Evolutionary conservation across 2,888 invertebrate genomes (phyloP), one percentile per base, ranked within the genome.

Genomic region (Eupithecia subumbrata): DNA sequence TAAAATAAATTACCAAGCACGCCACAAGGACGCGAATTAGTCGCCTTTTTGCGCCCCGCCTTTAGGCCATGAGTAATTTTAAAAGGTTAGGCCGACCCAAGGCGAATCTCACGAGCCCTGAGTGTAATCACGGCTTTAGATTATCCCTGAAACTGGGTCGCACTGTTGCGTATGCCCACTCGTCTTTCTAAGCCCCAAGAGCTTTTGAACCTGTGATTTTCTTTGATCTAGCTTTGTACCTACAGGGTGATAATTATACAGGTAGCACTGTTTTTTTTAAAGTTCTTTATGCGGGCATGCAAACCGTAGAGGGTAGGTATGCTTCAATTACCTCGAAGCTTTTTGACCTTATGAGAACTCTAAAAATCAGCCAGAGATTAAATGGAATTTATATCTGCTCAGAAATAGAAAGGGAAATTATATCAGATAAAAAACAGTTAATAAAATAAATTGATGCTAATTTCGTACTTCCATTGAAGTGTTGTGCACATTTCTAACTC

Each of bases 81-180:
- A 69, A 79, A 63, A 75, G 68, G 60, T 73, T 73, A 71, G 76
- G 70, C 66, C 78, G 48, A 77, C 81, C 79, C 80, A 82, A 74
- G 82, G 81, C 79, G 81, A 68, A 45, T 68, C 68, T 43, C 68
- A 25, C 22, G 16, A 22, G 68, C 68, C 25, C 40, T 18, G 64
- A 34, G 68, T 43, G 68, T 68, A 68, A 68, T 40, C 68, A 67
- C n/a, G 40, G 67, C 67, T 67, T 68, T 68, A 43, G 68, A 22
- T 68, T 43, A 68, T 68, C 68, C 43, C 40, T 22, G 37, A 68
- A 68, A 43, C 68, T 68, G 43, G 68, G 68, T 68, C 68, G 68
- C 37, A 67, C 66, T 40, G 66, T 68, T 68, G 68, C 43, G 40
- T 68, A 16, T 25, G n/a, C 37, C 68, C 40, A 22, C 68, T 18